Evolutionary conservation across 1,140 invertebrate genomes (phyloP).

Genomic region (Leptinotarsa undecemlineata): DNA sequence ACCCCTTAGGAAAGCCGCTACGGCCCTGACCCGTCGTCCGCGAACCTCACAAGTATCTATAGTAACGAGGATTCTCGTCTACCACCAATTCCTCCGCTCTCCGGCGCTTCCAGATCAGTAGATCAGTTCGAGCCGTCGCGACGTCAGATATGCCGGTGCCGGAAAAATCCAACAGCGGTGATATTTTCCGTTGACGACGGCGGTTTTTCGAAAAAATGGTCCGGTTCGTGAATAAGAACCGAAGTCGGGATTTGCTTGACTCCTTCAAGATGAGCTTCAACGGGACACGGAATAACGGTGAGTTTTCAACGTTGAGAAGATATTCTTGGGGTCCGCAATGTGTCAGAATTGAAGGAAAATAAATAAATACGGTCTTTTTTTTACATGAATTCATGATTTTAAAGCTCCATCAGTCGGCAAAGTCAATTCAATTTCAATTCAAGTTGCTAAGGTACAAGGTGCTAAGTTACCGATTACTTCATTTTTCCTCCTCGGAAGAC

Average conservation of each 20-base stretch:
- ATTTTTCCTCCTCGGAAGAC: too few species aligned
- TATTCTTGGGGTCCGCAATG: background rate
- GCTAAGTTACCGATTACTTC: too few species aligned
- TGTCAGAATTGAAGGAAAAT: too few species aligned
- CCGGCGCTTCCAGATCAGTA: background rate
- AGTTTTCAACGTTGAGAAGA: background rate
- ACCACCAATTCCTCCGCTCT: background rate
- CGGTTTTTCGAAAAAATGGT: slow-evolving; percentile 2
- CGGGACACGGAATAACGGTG: background rate
- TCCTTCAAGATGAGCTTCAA: background rate
- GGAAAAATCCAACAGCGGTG: background rate
- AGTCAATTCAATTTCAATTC: too few species aligned
- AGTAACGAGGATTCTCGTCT: background rate
- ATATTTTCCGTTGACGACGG: slow-evolving; percentile 2
- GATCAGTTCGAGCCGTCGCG: background rate
- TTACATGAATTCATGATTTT: too few species aligned
- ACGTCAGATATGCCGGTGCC: background rate
- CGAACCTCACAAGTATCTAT: background rate
- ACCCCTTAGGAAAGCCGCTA: background rate
- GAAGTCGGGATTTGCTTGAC: background rate
- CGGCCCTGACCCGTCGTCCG: background rate
- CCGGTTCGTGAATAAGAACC: background rate
- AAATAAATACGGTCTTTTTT: too few species aligned
- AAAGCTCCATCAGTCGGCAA: too few species aligned
- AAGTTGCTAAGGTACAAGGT: too few species aligned